phyloP scores from a whole-genome alignment of 2,797 vertebrate genomes.

The Micropoecilia bifurca region DNA sequence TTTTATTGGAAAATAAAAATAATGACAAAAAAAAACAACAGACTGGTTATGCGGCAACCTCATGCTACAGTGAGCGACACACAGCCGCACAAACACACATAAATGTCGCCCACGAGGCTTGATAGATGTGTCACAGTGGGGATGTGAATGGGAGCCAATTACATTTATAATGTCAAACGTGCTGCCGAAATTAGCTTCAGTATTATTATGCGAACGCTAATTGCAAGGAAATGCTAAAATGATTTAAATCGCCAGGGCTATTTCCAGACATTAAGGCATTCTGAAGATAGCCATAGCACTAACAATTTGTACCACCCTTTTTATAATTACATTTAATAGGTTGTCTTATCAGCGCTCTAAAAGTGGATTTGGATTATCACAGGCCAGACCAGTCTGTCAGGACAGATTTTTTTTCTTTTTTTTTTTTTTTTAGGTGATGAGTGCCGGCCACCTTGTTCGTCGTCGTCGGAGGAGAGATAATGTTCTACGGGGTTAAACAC shows the following conservation, averaged over 20 bases:
- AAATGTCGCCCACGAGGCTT: slow-evolving; percentile 86
- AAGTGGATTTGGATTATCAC: slow-evolving; percentile 82
- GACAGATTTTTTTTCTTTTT: slow-evolving; percentile 68
- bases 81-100: slow-evolving; percentile 52
- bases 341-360: slow-evolving; percentile 80
- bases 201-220: slow-evolving; percentile 83
- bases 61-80: slow-evolving; percentile 38
- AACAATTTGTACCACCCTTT: slow-evolving; percentile 77
- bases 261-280: slow-evolving; percentile 82
- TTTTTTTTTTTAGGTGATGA: slow-evolving; percentile 53
- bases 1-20: slow-evolving; percentile 66
- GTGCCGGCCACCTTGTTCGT: slow-evolving; percentile 64
- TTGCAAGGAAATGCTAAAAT: slow-evolving; percentile 83
- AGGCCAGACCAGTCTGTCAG: slow-evolving; percentile 68
- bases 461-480: slow-evolving; percentile 70
- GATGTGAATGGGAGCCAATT: slow-evolving; percentile 95
- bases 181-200: slow-evolving; percentile 89
- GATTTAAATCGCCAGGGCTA: slow-evolving; percentile 81
- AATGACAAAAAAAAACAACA: slow-evolving; percentile 67
- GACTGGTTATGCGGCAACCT: slow-evolving; percentile 84
- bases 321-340: slow-evolving; percentile 85
- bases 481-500: slow-evolving; percentile 81
- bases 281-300: slow-evolving; percentile 78
- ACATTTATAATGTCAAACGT: slow-evolving; percentile 99
- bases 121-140: slow-evolving; percentile 93